Evolutionary conservation across 2,797 vertebrate species (phyloP).

Genomic region (Sebastes elongatus): DNA sequence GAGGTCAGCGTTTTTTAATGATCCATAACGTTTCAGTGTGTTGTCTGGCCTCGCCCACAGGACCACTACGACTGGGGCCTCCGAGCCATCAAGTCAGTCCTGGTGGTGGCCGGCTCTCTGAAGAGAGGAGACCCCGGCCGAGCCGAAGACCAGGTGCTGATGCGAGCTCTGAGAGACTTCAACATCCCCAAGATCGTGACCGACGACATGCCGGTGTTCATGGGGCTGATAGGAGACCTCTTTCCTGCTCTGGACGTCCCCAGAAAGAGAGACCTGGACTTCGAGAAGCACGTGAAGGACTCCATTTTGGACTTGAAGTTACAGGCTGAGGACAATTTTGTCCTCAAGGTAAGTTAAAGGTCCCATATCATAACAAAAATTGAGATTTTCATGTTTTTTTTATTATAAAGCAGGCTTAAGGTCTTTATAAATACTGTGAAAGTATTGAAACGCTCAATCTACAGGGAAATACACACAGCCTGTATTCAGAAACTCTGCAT

Average conservation of each 20-base stretch:
- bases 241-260: constrained; percentile 93
- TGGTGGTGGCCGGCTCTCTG: constrained; percentile 94
- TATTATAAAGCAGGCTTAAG: too few relatives aligned
- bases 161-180: constrained; percentile 95
- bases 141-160: constrained; percentile 94
- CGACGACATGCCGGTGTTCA: constrained; percentile 92
- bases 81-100: constrained; percentile 94
- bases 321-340: constrained; percentile 94
- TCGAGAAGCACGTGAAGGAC: constrained; percentile 88
- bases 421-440: too few relatives aligned
- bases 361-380: too few relatives aligned
- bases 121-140: constrained; percentile 89
- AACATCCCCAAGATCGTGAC: constrained; percentile 95
- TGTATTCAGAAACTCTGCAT: too few relatives aligned
- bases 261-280: constrained; percentile 87
- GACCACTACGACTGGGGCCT: constrained; percentile 97
- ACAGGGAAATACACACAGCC: too few relatives aligned
- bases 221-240: constrained; percentile 93
- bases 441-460: too few relatives aligned
- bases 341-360: constrained; percentile 89
- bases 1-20: neutral
- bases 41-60: constrained; percentile 14
- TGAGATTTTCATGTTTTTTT: too few relatives aligned
- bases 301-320: constrained; percentile 89
- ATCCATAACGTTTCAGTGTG: neutral